phyloP scores from a whole-genome alignment of 2,113 vertebrate genomes.

The Pycnonotus jocosus region DNA sequence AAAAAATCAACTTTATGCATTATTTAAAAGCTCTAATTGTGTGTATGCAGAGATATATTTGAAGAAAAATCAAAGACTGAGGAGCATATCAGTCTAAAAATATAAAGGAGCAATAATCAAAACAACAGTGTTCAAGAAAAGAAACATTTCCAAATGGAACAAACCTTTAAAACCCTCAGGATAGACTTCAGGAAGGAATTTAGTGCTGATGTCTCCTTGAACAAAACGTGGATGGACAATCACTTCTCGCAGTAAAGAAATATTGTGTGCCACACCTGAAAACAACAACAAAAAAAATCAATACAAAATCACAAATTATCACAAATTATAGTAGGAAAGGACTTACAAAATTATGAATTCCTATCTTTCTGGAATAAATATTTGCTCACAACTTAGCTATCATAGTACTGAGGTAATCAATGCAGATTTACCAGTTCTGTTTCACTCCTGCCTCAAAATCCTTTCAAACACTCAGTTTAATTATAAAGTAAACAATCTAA shows the following conservation, averaged over 20 bases:
- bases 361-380: background rate
- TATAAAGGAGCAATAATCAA: background rate
- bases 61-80: background rate
- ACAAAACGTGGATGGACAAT: constrained; percentile 90
- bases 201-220: constrained; percentile 91
- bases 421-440: background rate
- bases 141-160: constrained; percentile 30
- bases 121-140: background rate
- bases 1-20: background rate
- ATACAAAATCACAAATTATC: background rate
- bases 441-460: background rate
- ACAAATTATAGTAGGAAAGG: background rate
- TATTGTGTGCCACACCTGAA: constrained; percentile 95
- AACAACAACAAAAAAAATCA: background rate
- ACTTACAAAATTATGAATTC: background rate
- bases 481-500: background rate
- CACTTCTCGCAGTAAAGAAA: constrained; percentile 91
- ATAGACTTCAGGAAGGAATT: constrained; percentile 94
- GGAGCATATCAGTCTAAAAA: background rate
- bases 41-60: background rate
- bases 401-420: background rate
- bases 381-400: background rate
- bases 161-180: constrained; percentile 94
- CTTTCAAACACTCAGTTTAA: background rate
- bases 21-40: background rate